These are phyloP conservation scores for Harlomillsia oculata DNA, from an alignment of 1,140 invertebrate species.

Conservation along the genomic window DNA sequence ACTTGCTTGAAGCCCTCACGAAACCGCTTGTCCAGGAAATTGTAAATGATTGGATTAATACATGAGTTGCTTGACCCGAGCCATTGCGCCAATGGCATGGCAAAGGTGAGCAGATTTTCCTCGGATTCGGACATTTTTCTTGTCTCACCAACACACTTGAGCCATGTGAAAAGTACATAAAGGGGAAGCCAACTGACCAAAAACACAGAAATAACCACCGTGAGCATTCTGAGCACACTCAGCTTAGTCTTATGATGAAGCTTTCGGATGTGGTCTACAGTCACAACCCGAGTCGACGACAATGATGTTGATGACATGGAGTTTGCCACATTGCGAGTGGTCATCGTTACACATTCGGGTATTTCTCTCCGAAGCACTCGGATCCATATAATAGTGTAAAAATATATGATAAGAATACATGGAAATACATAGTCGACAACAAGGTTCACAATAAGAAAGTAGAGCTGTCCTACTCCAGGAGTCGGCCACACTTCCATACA, in stretches of 20 bases:
- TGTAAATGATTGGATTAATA: slow-evolving; percentile 51
- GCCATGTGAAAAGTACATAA: slow-evolving; percentile 46
- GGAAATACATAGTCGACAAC: slow-evolving; percentile 86
- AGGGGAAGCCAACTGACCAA: slow-evolving; percentile 56
- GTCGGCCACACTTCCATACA: slow-evolving; percentile 77
- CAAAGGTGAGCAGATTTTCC: slow-evolving; percentile 40
- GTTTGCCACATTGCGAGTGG: too few species aligned
- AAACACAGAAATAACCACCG: slow-evolving; percentile 53
- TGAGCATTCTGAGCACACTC: slow-evolving; percentile 54
- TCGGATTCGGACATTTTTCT: slow-evolving; percentile 10
- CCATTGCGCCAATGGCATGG: slow-evolving; percentile 54
- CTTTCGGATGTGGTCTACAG: slow-evolving; percentile 68
- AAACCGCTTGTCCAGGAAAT: slow-evolving; percentile 56
- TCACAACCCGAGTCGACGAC: neutral
- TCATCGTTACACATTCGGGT: slow-evolving; percentile 76
- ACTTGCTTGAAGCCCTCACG: slow-evolving; percentile 54
- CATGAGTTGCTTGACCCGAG: slow-evolving; percentile 48
- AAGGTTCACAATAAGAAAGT: slow-evolving; percentile 80
- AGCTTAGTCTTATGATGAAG: slow-evolving; percentile 40
- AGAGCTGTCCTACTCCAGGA: slow-evolving; percentile 63
- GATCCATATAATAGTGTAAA: slow-evolving; percentile 86
- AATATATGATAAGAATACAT: slow-evolving; percentile 77
- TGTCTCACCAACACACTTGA: slow-evolving; percentile 46
- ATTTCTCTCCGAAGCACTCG: slow-evolving; percentile 80
- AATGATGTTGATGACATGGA: neutral